Conservation (phyloP, 2,113 vertebrate species). For the Artemisiospiza belli region DNA sequence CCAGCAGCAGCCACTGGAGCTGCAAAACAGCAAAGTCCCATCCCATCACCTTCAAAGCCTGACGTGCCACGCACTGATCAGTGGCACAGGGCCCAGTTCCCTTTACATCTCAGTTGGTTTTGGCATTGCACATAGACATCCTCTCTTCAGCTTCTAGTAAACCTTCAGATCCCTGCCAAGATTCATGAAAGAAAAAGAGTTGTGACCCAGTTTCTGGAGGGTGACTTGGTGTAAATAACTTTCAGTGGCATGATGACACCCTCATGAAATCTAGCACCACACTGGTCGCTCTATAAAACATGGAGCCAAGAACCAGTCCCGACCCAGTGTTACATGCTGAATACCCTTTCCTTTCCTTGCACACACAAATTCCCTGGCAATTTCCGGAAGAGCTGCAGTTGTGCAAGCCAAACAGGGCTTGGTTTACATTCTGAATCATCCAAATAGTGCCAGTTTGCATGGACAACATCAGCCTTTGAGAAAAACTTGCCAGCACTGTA, state of each 20-base stretch:
- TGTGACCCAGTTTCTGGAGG: slow-evolving; percentile 52
- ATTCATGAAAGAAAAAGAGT: slow-evolving; percentile 48
- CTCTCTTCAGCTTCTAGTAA: slow-evolving; percentile 49
- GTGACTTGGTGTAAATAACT: slow-evolving; percentile 40
- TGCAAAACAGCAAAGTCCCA: neutral
- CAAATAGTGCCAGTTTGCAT: neutral
- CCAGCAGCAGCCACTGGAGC: neutral
- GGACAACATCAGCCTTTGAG: neutral
- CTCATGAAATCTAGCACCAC: slow-evolving; percentile 4
- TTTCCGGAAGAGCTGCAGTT: neutral
- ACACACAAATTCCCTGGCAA: neutral
- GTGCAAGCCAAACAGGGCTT: slow-evolving; percentile 32
- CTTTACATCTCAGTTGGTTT: slow-evolving; percentile 41
- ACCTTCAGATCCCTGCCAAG: slow-evolving; percentile 19
- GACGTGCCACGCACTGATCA: neutral
- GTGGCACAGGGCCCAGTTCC: slow-evolving; percentile 22
- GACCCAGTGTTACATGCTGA: neutral
- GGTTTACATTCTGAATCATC: slow-evolving; percentile 8
- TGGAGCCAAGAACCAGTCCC: neutral
- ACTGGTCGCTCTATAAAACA: neutral
- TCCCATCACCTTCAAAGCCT: neutral
- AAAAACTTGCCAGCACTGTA: neutral
- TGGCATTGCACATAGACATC: slow-evolving; percentile 15
- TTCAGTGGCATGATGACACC: slow-evolving; percentile 16
- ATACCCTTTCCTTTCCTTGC: neutral